These are phyloP conservation scores for Archips xylosteana DNA, from an alignment of 2,888 invertebrate genomes.

Conservation along the genomic window DNA sequence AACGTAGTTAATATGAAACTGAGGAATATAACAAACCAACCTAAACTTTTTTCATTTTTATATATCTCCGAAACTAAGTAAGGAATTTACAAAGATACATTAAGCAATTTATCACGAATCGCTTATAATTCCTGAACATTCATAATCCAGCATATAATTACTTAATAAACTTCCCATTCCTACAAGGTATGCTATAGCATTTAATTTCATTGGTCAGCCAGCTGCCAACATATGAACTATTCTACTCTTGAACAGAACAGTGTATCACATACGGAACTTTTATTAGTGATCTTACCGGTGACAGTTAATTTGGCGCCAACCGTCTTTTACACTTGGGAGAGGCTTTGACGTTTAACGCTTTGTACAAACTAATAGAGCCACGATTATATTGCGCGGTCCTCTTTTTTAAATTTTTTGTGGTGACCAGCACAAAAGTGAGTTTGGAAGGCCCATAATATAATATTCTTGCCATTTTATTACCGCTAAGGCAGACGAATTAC, in stretches of 20 bases:
- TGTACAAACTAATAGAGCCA: too few species aligned
- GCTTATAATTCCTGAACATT: background rate
- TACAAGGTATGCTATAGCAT: background rate
- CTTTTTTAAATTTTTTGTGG: too few species aligned
- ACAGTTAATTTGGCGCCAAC: too few species aligned
- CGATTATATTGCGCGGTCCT: too few species aligned
- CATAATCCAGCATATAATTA: background rate
- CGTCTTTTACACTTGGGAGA: too few species aligned
- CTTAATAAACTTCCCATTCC: background rate
- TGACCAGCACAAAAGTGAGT: too few species aligned
- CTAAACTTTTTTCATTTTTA: background rate
- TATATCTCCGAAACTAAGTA: too few species aligned
- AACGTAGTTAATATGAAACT: background rate
- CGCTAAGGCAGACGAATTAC: background rate
- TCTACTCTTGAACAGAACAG: too few species aligned
- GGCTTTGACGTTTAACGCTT: too few species aligned
- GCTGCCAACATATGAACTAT: background rate
- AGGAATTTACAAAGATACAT: too few species aligned
- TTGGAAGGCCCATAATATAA: background rate
- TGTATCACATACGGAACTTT: too few species aligned
- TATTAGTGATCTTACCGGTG: too few species aligned
- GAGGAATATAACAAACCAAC: background rate
- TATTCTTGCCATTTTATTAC: background rate
- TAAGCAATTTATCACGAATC: background rate
- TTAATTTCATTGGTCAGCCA: background rate